Evolutionary conservation across 2,888 invertebrate genomes (phyloP), one percentile per base, ranked within the genome.

Genomic region (Ectobius pallidus): DNA sequence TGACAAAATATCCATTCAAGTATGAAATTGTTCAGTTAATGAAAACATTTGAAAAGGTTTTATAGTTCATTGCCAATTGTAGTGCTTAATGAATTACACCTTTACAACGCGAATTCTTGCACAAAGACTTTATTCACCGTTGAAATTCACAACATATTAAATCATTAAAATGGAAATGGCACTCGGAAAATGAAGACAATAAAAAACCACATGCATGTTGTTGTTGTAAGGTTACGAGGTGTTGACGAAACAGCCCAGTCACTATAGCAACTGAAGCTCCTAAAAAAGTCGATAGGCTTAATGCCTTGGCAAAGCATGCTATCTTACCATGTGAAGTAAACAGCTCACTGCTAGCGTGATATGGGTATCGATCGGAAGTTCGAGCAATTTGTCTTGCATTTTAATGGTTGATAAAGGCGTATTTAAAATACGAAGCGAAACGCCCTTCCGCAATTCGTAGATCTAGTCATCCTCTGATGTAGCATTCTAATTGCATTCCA

Each of bases 331-430:
- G 25, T 1, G 7, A 22, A 18, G 22, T 52, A 52, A 52, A 52
- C 52, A 25, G 49, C 1, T 52, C 7, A 25, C 11, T 11, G 11
- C 2, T 6, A 14, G 14, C 25, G 11, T 14, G 25, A 1, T 2
- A 2, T 52, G 2, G 1, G 18, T 11, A 52, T 52, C 25, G 52
- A 22, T 22, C 52, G 25, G 52, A 52, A 1, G 25, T 6, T 1
- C 20, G 22, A 25, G 46, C 3, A 52, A 9, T 52, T 52, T 20
- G 22, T 52, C 25, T 52, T 1, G 14, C 7, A 9, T 1, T 52
- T 52, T 52, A 25, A 52, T 18, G 52, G 25, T 52, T 52, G 20
- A 52, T 52, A 25, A 52, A 52, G 52, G 52, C 52, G 52, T 52
- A 25, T 22, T 52, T 25, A 25, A 22, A 46, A 4, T 6, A 25